Evolutionary conservation across 2,797 vertebrate genomes (phyloP), one percentile per base, ranked within the genome.

Genomic region (Lindbergichthys nudifrons): DNA sequence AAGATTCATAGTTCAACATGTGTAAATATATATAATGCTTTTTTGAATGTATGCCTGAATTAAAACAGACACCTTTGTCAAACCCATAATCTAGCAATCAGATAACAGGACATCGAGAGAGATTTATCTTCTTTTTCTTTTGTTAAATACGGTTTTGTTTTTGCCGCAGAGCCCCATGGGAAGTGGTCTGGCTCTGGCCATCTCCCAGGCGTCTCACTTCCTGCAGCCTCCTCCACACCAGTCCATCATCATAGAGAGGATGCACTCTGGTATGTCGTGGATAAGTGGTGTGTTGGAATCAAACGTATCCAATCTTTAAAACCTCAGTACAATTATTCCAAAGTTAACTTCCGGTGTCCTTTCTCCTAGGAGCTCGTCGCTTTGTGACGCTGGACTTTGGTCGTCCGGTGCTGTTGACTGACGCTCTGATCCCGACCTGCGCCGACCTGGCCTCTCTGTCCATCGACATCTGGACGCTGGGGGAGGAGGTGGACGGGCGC

Each of bases 391-490:
- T 99, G 83, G 98, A 99, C 92, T 99, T 99, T 70, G 98, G 98
- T 52, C 96, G 97, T 52, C 97, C 98, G 1, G 95, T 99, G 82
- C 90, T 99, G 57, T 92, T 99, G 89, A 99, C 98, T 0, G 98
- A 99, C 36, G 95, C 97, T 2, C 94, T 99, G 86, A 99, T 99
- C 88, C 98, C 98, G 4, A 99, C 97, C 42, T 99, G 98, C 60
- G 95, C 95, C 5, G 98, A 99, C 92, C 92, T 99, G 91, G 98
- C 98, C 53, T 99, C 98, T 16, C 94, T 99, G 74, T 99, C 98
- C 75, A 99, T 99, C 75, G 98, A 99, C 87, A 98, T 99, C 92
- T 99, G 98, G 98, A 99, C 97, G 1, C 95, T 99, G 80, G 98
- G 98, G 5, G 98, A 99, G 86, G 98, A 99, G 88, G 97, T 99